Conservation (phyloP, 2,113 vertebrate species). For the Sorex fumeus region DNA sequence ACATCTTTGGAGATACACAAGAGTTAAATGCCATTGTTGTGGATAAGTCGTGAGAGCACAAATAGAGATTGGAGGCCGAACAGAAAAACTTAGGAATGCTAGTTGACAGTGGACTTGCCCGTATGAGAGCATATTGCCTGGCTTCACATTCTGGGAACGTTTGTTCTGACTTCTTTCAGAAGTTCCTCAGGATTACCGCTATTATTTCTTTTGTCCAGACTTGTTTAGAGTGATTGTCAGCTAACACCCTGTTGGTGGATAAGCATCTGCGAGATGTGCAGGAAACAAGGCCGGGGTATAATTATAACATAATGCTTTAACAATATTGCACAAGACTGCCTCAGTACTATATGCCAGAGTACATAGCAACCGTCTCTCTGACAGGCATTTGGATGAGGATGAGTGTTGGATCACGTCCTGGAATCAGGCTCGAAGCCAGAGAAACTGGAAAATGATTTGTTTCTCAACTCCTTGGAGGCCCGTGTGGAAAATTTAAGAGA, state of each 20-base stretch:
- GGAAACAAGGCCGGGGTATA: slow-evolving; percentile 74
- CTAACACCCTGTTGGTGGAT: slow-evolving; percentile 71
- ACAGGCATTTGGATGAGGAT: slow-evolving; percentile 73
- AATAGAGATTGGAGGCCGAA: slow-evolving; percentile 42
- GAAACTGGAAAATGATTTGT: slow-evolving; percentile 81
- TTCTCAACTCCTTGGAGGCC: slow-evolving; percentile 77
- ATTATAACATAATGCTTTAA: slow-evolving; percentile 81
- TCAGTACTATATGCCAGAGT: slow-evolving; percentile 74
- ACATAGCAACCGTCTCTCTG: slow-evolving; percentile 68
- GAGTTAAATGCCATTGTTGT: slow-evolving; percentile 38
- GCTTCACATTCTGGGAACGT: slow-evolving; percentile 59
- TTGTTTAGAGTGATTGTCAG: slow-evolving; percentile 76
- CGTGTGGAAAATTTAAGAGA: slow-evolving; percentile 70
- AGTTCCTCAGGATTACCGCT: slow-evolving; percentile 77
- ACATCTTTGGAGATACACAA: slow-evolving; percentile 12
- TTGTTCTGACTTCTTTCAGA: slow-evolving; percentile 54
- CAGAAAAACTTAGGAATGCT: slow-evolving; percentile 51
- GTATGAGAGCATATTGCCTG: slow-evolving; percentile 1
- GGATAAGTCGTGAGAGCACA: not conserved
- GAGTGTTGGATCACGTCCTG: slow-evolving; percentile 69
- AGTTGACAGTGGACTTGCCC: not conserved
- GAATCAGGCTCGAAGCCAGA: slow-evolving; percentile 77
- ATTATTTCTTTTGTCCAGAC: slow-evolving; percentile 75
- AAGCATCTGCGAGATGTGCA: slow-evolving; percentile 79
- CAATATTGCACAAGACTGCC: slow-evolving; percentile 78